Base-by-base conservation (phyloP, 2,888 invertebrate genomes). In the Harmothoe impar region DNA sequence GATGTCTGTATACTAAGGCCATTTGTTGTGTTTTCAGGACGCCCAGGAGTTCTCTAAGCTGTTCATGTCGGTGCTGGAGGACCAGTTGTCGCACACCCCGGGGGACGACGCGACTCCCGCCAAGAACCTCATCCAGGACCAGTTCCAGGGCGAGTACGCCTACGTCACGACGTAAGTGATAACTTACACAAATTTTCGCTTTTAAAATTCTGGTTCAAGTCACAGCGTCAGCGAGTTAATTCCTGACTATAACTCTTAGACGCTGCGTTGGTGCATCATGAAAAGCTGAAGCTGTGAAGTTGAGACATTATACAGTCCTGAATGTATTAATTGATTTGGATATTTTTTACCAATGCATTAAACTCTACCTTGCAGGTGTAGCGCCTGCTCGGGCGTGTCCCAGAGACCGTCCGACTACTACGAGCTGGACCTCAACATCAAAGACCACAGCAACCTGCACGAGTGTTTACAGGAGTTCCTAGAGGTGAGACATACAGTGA, bases 1-100 rank as follows among this genome's bases (percentile, higher is more conserved):
- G n/a, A n/a, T n/a, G n/a, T n/a, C n/a, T n/a, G n/a, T 43, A 43
- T 43, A 43, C 43, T 7, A 43, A 43, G 10, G 43, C 10, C 10
- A 3, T 43, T 43, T 43, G 43, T n/a, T 90, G 25, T 85, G 0
- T 29, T 17, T 43, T 5, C 93, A 96, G 96, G 97, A 97, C 95
- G 97, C 97, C 54, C 97, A 97, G 95, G 97, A 97, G 94, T 97
- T 97, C 95, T 97, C 97, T 20, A 97, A 97, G 94, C 95, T 97
- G 43, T 96, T 97, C 92, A 96, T 97, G 89, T 96, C 96, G 84
- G 96, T 97, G 89, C 95, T 97, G 31, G 97, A 97, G 94, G 96
- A 96, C 88, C 96, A 96, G 91, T 93, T 97, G 43, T 95, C 94
- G 93, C 95, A 94, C 89, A 95, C 96, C 68, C 12, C 29, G 51